Base-by-base conservation (phyloP, 2,888 invertebrate genomes). In the Callimorpha dominula region DNA sequence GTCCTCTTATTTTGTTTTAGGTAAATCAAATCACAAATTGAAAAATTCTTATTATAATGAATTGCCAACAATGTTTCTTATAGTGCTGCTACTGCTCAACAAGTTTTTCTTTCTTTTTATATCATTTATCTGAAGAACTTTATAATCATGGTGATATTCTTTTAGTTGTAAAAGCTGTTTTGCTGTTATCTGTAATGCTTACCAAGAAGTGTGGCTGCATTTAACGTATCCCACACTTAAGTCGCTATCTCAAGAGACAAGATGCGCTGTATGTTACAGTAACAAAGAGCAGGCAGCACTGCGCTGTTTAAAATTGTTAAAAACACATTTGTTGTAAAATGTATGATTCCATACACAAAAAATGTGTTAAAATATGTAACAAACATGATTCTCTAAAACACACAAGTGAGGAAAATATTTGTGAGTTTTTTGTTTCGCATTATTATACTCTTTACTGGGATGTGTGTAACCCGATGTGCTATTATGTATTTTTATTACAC, bases 191-290 rank as follows among this genome's bases (percentile, higher is more conserved):
- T 2, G 9, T 14, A 3, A 31, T 63, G 63, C n/a, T 42, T 8
- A 42, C 7, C 11, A 17, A n/a, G 42, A 17, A 17, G 8, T 57
- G 65, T 42, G n/a, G 31, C 70, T 74, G 79, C 72, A 40, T 74
- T 69, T 79, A 81, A 79, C 72, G 67, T 72, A 73, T 69, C 43
- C 9, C 43, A 67, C 66, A 69, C 70, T 72, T 54, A 60, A 11
- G 50, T 63, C 60, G 52, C 65, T 63, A 57, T 52, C 54, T 72
- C 46, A 62, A 5, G 40, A 70, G 70, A 17, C 17, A 43, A 17
- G n/a, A 64, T n/a, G 63, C 11, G 9, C 17, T 43, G n/a, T 42
- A n/a, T 64, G 43, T 43, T 64, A 43, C 8, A n/a, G 17, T 15
- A 43, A 64, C n/a, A 64, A 64, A 64, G 63, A 64, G 43, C 63